Percentiles rank a stretch among this genome's conserved stretches.
phyloP scores from a whole-genome alignment of 2,888 invertebrate species.

The Nysson spinosus region DNA sequence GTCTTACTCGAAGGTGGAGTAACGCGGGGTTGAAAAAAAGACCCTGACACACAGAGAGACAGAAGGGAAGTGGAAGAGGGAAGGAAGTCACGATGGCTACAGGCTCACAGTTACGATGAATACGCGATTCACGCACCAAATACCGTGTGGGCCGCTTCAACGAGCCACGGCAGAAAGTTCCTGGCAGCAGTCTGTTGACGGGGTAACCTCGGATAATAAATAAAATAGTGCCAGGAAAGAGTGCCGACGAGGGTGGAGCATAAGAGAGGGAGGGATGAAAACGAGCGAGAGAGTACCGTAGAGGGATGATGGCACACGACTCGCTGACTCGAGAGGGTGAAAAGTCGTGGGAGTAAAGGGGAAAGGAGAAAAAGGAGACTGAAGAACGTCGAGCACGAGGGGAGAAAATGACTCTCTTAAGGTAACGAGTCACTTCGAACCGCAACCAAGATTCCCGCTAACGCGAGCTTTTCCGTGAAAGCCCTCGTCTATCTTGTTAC shows the following conservation, averaged over 20 bases:
- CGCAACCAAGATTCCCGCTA: constrained; percentile 44
- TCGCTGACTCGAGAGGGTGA: constrained; percentile 50
- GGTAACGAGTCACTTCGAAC: constrained; percentile 65
- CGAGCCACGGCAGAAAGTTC: constrained; percentile 49
- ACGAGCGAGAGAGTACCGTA: background rate
- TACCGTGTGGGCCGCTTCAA: constrained; percentile 50
- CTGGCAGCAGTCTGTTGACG: constrained; percentile 41
- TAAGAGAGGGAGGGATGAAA: background rate
- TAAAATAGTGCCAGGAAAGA: constrained; percentile 55
- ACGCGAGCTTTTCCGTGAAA: constrained; percentile 32
- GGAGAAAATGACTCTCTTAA: constrained; percentile 61
- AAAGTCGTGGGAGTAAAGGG: constrained; percentile 45
- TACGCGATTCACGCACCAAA: constrained; percentile 68
- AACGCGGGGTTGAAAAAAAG: constrained; percentile 3
- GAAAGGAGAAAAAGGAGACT: constrained; percentile 22
- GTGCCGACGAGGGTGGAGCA: constrained; percentile 19
- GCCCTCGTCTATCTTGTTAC: constrained; percentile 35
- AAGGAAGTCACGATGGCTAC: background rate
- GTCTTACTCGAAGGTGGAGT: constrained; percentile 20
- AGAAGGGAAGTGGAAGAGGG: background rate
- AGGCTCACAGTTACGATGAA: constrained; percentile 56
- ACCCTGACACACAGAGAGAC: background rate
- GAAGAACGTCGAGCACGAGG: constrained; percentile 11
- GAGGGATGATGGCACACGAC: constrained; percentile 29
- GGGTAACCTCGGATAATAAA: constrained; percentile 62